Evolutionary conservation across 2,888 invertebrate species (phyloP).

Genomic region (Chrysopilus asiliformis): DNA sequence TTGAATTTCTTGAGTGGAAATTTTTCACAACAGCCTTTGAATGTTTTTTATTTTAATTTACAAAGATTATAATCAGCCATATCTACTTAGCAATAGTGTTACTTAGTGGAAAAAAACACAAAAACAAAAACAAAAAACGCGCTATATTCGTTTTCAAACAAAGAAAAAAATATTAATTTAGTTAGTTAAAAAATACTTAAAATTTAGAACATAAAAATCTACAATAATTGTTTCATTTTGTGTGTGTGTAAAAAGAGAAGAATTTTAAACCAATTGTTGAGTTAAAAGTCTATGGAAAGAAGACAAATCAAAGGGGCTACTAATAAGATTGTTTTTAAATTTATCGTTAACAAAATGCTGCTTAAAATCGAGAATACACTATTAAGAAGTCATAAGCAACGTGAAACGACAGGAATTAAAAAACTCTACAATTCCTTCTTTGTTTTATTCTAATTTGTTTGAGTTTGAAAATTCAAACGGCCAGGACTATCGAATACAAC

Average conservation of each 20-base stretch:
- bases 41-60: slow-evolving; percentile 5
- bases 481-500: too few relatives aligned
- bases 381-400: slow-evolving; percentile 66
- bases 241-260: background rate
- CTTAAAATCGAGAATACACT: slow-evolving; percentile 59
- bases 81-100: slow-evolving; percentile 4
- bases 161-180: too few relatives aligned
- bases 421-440: slow-evolving; percentile 79
- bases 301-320: slow-evolving; percentile 1
- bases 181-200: too few relatives aligned
- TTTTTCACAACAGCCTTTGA: slow-evolving; percentile 4
- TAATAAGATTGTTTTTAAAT: slow-evolving; percentile 8
- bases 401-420: slow-evolving; percentile 74
- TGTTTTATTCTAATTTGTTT: slow-evolving; percentile 59
- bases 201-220: slow-evolving; percentile 7
- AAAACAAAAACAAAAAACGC: too few relatives aligned
- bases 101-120: too few relatives aligned
- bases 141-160: too few relatives aligned
- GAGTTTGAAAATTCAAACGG: too few relatives aligned
- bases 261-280: background rate
- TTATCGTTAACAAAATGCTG: slow-evolving; percentile 47
- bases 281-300: slow-evolving; percentile 5
- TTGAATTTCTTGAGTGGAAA: slow-evolving; percentile 3
- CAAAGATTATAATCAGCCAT: slow-evolving; percentile 2
- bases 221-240: slow-evolving; percentile 6